A percentile compares a stretch with the other conserved stretches of the same genome.
Evolutionary conservation across 2,797 vertebrate species (phyloP).

Genomic region (Avahi laniger): DNA sequence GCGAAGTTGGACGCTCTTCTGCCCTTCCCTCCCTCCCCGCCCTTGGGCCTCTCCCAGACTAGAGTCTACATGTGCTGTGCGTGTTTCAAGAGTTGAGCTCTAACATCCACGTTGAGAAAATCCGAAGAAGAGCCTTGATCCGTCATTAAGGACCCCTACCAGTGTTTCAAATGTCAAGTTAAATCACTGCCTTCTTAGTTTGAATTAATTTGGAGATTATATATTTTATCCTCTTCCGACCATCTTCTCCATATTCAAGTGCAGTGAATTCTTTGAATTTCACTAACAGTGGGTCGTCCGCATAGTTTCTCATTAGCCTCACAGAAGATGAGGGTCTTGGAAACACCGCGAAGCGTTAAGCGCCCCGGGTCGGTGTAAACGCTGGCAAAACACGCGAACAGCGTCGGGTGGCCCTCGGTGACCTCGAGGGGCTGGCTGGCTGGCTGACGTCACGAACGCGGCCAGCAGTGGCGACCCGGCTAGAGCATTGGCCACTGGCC

Average conservation of each 20-base stretch:
- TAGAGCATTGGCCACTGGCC: fast-evolving
- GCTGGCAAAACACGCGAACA: background rate
- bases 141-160: background rate
- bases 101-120: background rate
- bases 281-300: background rate
- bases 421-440: background rate
- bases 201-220: background rate
- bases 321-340: background rate
- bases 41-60: background rate
- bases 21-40: fast-evolving
- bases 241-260: background rate
- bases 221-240: background rate
- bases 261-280: background rate
- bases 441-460: background rate
- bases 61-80: background rate
- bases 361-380: fast-evolving
- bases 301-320: background rate
- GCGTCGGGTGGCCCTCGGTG: background rate
- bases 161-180: background rate
- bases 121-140: background rate
- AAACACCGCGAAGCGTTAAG: background rate
- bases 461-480: background rate
- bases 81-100: background rate
- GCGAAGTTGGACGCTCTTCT: too few relatives aligned
- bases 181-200: background rate